A percentile compares a stretch with the other conserved stretches of the same genome.
These are phyloP conservation scores for Ochotona princeps DNA, from an alignment of 2,113 vertebrate genomes.

Conservation along the genomic window DNA sequence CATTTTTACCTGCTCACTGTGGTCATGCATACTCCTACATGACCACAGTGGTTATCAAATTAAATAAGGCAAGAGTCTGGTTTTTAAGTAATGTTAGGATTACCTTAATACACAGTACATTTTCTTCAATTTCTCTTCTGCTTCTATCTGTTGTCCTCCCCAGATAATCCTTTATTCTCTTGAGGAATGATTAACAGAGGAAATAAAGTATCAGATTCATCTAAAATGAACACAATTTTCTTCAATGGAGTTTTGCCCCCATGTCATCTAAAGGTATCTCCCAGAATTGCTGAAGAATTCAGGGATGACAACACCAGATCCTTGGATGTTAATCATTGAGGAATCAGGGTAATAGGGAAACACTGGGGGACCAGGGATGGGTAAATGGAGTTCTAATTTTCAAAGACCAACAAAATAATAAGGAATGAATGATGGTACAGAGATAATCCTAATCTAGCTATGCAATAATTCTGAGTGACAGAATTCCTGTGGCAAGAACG, in stretches of 20 bases:
- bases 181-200: background rate
- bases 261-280: background rate
- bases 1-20: background rate
- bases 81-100: background rate
- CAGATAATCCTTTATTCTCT: background rate
- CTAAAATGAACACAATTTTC: background rate
- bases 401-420: constrained; percentile 7
- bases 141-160: background rate
- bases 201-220: background rate
- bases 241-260: background rate
- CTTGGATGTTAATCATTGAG: background rate
- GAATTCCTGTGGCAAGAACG: background rate
- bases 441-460: background rate
- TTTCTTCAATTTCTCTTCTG: constrained; percentile 16
- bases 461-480: background rate
- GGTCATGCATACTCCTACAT: background rate
- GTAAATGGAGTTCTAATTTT: background rate
- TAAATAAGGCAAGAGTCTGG: background rate
- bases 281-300: background rate
- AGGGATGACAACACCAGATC: background rate
- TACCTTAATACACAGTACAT: background rate
- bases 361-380: background rate
- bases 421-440: background rate
- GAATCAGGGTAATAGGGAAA: background rate
- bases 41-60: background rate